These are phyloP conservation scores for Microcebus murinus DNA, from an alignment of 2,113 vertebrate species.

Conservation along the genomic window DNA sequence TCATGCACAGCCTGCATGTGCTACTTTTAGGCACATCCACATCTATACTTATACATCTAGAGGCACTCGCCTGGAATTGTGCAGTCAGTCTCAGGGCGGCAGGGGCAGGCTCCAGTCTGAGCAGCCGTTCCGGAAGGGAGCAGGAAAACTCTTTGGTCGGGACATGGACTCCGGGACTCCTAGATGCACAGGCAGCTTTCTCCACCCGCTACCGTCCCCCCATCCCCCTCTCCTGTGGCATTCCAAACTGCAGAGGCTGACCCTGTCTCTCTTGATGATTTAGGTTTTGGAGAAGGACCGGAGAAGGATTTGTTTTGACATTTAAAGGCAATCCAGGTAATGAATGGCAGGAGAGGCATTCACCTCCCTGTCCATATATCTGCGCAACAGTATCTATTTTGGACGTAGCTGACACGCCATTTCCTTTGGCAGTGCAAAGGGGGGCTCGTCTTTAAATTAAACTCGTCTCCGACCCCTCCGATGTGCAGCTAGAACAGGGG, in stretches of 20 bases:
- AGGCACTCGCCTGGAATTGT: too few species aligned
- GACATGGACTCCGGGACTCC: fast-evolving
- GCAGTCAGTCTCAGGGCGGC: not conserved
- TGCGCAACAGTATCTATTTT: constrained; percentile 90
- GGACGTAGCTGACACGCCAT: constrained; percentile 88
- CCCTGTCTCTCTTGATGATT: constrained; percentile 89
- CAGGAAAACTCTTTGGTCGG: not conserved
- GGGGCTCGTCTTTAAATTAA: constrained; percentile 89
- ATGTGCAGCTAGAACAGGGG: constrained; percentile 72
- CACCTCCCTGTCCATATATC: constrained; percentile 89
- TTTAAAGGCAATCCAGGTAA: constrained; percentile 92
- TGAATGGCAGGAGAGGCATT: constrained; percentile 85
- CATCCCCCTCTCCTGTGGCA: constrained; percentile 67
- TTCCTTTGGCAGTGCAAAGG: constrained; percentile 88
- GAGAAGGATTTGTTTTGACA: constrained; percentile 90
- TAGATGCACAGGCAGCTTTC: not conserved
- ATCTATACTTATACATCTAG: fast-evolving
- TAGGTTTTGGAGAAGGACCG: constrained; percentile 87
- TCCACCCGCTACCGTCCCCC: fast-evolving
- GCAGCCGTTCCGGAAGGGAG: not conserved
- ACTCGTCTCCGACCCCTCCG: constrained; percentile 84
- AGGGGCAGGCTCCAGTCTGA: not conserved
- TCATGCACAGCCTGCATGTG: fast-evolving
- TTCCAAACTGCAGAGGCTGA: constrained; percentile 83
- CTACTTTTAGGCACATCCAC: not conserved